These are phyloP conservation scores for Loris lydekkerianus DNA, from an alignment of 2,797 vertebrate species.

Conservation along the genomic window DNA sequence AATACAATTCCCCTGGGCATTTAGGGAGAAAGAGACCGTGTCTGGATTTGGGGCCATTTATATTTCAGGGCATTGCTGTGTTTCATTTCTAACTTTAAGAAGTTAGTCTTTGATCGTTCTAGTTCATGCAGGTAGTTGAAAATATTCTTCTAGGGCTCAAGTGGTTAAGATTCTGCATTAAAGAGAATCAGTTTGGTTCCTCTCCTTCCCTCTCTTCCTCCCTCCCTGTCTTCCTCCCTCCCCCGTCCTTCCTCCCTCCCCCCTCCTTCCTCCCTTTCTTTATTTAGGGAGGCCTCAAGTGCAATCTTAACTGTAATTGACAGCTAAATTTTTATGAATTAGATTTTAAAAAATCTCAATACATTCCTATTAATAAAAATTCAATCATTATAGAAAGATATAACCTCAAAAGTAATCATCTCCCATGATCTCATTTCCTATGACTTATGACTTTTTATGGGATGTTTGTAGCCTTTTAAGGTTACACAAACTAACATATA, in stretches of 20 bases:
- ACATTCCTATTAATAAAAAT: not conserved
- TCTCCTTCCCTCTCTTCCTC: not conserved
- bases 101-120: not conserved
- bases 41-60: not conserved
- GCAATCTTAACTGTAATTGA: not conserved
- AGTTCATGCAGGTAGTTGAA: not conserved
- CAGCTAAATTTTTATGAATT: not conserved
- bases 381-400: not conserved
- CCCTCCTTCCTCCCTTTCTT: not conserved
- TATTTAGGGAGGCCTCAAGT: not conserved
- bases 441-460: not conserved
- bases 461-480: not conserved
- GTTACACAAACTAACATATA: not conserved
- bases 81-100: not conserved
- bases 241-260: not conserved
- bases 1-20: fast-evolving
- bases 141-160: not conserved
- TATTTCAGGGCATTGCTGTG: not conserved
- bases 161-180: not conserved
- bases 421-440: not conserved
- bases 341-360: not conserved
- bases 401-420: not conserved
- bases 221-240: not conserved
- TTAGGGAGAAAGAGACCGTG: fast-evolving
- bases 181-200: not conserved